Conservation (phyloP, 2,113 vertebrate species). For the Eurypyga helias region DNA sequence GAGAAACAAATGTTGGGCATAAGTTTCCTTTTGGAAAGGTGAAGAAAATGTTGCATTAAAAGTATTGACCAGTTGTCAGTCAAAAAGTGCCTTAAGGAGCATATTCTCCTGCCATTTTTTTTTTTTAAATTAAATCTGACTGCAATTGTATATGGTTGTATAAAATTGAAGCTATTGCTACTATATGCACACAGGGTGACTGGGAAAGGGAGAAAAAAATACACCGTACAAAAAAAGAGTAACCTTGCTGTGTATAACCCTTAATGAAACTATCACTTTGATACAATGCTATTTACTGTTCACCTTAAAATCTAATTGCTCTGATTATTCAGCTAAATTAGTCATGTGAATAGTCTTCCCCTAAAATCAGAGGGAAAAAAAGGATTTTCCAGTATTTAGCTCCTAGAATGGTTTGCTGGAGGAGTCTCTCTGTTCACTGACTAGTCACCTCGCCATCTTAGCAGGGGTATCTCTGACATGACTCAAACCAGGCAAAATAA, state of each 20-base stretch:
- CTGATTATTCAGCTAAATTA: neutral
- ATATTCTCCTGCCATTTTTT: accelerated
- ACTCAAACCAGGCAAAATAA: neutral
- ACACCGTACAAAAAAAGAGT: neutral
- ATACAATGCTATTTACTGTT: neutral
- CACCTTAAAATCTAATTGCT: neutral
- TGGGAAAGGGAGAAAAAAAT: neutral
- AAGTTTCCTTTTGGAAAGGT: neutral
- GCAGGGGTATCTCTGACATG: neutral
- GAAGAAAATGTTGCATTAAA: neutral
- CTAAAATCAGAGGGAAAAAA: neutral
- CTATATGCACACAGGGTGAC: neutral
- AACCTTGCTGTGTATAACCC: neutral
- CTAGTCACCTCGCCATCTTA: neutral
- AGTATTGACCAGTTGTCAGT: neutral
- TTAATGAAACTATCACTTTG: neutral
- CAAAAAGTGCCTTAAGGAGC: neutral
- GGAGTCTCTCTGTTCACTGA: neutral
- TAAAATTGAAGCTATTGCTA: neutral
- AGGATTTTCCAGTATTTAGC: neutral
- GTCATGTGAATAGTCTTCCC: neutral
- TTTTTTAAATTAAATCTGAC: neutral
- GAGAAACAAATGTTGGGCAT: neutral
- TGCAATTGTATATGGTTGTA: neutral
- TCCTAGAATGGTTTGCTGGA: neutral